phyloP scores from a whole-genome alignment of 2,888 invertebrate genomes.

The Cenopis cana region DNA sequence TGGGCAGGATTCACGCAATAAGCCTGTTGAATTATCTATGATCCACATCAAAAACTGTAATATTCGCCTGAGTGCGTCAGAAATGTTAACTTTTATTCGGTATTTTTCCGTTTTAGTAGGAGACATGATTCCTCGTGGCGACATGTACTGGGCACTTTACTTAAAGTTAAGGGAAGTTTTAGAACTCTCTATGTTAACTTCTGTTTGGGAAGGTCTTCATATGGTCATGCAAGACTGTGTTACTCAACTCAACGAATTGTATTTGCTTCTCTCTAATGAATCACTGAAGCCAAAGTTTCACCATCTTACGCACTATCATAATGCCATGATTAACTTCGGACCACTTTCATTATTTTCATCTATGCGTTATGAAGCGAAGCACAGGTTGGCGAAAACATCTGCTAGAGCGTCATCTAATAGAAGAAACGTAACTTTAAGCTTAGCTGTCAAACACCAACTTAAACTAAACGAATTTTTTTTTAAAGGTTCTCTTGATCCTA shows the following conservation, averaged over 20 bases:
- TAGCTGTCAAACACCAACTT: too few species aligned
- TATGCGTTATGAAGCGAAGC: too few species aligned
- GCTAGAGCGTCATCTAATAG: too few species aligned
- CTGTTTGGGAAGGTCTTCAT: not conserved
- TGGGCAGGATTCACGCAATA: conserved; percentile 20
- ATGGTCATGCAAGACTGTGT: not conserved
- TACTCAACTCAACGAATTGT: not conserved
- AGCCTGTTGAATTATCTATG: not conserved
- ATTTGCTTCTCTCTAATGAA: too few species aligned
- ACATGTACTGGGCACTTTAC: not conserved
- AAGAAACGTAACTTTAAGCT: too few species aligned
- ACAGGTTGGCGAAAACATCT: too few species aligned
- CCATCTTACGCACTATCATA: too few species aligned
- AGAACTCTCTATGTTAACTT: not conserved
- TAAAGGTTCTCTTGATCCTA: too few species aligned
- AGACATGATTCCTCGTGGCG: not conserved
- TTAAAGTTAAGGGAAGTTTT: not conserved
- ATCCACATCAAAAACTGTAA: not conserved
- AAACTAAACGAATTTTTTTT: too few species aligned
- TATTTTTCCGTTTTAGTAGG: not conserved
- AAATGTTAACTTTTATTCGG: not conserved
- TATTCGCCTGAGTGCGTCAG: conserved; percentile 1
- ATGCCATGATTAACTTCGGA: too few species aligned
- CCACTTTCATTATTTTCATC: too few species aligned
- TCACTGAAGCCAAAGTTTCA: too few species aligned